These are phyloP conservation scores for Cyclopterus lumpus DNA, from an alignment of 2,797 vertebrate genomes.

Conservation along the genomic window DNA sequence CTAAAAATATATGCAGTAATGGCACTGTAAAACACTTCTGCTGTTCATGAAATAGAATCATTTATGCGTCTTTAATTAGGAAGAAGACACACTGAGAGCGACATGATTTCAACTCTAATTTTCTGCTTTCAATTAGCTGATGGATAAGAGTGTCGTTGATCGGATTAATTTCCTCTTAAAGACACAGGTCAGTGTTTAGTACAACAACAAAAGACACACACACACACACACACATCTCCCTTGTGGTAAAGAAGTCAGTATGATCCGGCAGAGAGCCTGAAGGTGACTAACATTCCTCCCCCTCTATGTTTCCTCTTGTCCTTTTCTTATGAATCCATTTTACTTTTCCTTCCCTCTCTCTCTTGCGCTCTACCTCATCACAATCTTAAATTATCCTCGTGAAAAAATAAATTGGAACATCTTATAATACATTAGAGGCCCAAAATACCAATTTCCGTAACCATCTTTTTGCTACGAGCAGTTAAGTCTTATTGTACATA, in stretches of 20 bases:
- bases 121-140: slow-evolving; percentile 30
- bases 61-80: slow-evolving; percentile 25
- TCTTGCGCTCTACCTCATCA: slow-evolving; percentile 7
- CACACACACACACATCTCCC: not conserved
- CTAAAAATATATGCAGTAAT: slow-evolving; percentile 35
- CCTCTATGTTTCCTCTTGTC: not conserved
- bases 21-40: slow-evolving; percentile 9
- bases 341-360: not conserved
- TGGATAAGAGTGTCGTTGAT: not conserved
- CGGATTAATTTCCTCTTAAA: slow-evolving; percentile 28
- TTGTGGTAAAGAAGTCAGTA: slow-evolving; percentile 9
- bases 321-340: slow-evolving; percentile 16
- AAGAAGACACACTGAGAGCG: slow-evolving; percentile 17
- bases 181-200: slow-evolving; percentile 21
- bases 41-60: slow-evolving; percentile 33
- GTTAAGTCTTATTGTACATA: not conserved
- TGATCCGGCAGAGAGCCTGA: slow-evolving; percentile 24
- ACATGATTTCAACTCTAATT: slow-evolving; percentile 25
- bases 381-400: slow-evolving; percentile 47
- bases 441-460: not conserved
- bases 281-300: slow-evolving; percentile 16
- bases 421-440: not conserved
- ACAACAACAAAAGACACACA: not conserved
- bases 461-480: not conserved
- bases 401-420: slow-evolving; percentile 51